Conservation (phyloP, 2,797 vertebrate genomes). For the Monodelphis domestica region DNA sequence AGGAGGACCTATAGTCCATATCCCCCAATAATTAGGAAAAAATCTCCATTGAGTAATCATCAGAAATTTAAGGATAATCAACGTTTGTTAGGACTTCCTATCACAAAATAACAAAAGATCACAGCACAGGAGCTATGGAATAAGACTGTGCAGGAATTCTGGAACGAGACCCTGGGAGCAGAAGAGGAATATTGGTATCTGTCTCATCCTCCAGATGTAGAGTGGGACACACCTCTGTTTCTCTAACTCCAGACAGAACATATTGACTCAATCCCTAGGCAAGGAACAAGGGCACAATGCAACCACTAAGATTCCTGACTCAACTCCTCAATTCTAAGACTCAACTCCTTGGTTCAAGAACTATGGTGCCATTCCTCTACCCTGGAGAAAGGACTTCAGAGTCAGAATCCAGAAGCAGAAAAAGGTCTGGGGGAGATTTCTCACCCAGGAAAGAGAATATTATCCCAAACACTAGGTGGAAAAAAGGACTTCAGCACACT, state of each 20-base stretch:
- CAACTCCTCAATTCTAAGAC: no score
- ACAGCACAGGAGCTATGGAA: background rate
- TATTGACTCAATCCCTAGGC: background rate
- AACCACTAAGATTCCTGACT: background rate
- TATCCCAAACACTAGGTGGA: no score
- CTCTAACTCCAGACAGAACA: background rate
- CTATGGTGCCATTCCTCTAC: background rate
- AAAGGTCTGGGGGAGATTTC: no score
- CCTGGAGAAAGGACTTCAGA: no score
- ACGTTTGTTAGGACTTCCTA: background rate
- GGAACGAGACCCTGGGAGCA: background rate
- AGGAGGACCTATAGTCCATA: background rate
- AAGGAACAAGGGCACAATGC: background rate
- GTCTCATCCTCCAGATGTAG: background rate
- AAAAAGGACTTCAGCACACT: no score
- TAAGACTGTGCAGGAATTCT: background rate
- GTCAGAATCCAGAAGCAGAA: no score
- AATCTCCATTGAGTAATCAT: background rate
- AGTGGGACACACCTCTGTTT: background rate
- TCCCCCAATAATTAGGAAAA: background rate
- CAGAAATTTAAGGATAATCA: background rate
- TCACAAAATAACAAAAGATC: background rate
- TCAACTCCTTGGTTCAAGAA: no score
- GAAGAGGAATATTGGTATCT: background rate
- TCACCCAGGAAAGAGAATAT: no score